Percentiles rank a stretch among this genome's conserved stretches.
phyloP scores from a whole-genome alignment of 2,113 vertebrate species.

The Anhinga rufa region DNA sequence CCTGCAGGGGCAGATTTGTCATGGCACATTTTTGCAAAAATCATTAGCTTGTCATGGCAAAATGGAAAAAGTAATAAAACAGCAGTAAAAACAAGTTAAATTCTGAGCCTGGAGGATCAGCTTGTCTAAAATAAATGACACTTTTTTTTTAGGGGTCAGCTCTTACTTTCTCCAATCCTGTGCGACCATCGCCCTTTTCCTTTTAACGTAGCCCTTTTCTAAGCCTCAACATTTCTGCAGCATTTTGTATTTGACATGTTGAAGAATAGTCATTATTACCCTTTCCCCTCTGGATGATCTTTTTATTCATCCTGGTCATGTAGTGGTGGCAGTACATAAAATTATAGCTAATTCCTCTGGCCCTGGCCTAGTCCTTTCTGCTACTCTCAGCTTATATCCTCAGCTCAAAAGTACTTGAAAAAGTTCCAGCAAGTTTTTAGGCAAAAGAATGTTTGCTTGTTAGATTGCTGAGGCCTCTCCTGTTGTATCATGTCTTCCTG shows the following conservation, averaged over 20 bases:
- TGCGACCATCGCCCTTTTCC: not conserved
- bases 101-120: not conserved
- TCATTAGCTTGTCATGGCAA: slow-evolving; percentile 36
- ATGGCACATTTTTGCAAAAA: slow-evolving; percentile 32
- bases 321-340: not conserved
- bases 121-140: not conserved
- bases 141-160: not conserved
- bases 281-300: not conserved
- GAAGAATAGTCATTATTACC: not conserved
- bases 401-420: not conserved
- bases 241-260: slow-evolving; percentile 1
- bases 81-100: slow-evolving; percentile 42
- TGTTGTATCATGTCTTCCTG: not conserved
- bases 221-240: not conserved
- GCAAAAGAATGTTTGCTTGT: not conserved
- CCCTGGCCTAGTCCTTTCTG: not conserved
- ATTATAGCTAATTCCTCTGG: not conserved
- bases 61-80: slow-evolving; percentile 44
- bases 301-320: not conserved
- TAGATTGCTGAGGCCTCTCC: not conserved
- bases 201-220: slow-evolving; percentile 28
- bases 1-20: slow-evolving; percentile 39
- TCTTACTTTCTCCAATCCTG: not conserved
- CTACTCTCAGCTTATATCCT: not conserved
- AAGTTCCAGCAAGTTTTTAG: not conserved